phyloP scores from a whole-genome alignment of 1,140 invertebrate genomes.

The Drosophila bifasciata region DNA sequence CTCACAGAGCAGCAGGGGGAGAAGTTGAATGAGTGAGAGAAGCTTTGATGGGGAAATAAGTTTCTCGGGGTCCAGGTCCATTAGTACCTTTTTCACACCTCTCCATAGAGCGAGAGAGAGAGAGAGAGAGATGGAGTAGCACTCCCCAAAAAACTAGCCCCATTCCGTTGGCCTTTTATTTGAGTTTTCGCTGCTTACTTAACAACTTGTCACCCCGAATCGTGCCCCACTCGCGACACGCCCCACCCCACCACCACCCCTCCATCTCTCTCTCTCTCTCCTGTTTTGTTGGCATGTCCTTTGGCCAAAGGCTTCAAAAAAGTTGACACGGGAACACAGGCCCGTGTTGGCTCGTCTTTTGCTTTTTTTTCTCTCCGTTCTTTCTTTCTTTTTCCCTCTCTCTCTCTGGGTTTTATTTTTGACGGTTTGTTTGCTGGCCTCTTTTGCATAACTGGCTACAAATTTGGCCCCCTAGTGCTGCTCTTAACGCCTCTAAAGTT shows the following conservation, averaged over 20 bases:
- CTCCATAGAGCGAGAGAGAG: not conserved
- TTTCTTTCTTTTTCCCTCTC: not conserved
- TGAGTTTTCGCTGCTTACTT: slow-evolving; percentile 80
- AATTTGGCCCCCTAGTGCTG: slow-evolving; percentile 40
- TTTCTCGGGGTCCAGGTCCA: no score
- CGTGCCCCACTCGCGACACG: not conserved
- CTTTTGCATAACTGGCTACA: slow-evolving; percentile 77
- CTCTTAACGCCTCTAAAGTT: slow-evolving; percentile 25
- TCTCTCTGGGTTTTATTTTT: slow-evolving; percentile 4
- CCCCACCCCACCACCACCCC: no score
- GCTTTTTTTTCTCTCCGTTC: slow-evolving; percentile 6
- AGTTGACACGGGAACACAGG: slow-evolving; percentile 59
- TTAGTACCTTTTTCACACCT: slow-evolving; percentile 64
- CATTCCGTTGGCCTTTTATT: slow-evolving; percentile 55
- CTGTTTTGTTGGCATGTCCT: slow-evolving; percentile 57
- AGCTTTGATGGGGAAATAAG: slow-evolving; percentile 25
- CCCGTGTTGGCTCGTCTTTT: slow-evolving; percentile 6
- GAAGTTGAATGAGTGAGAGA: slow-evolving; percentile 36
- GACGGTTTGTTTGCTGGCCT: slow-evolving; percentile 53
- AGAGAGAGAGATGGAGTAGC: no score
- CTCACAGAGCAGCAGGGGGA: no score
- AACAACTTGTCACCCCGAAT: slow-evolving; percentile 74
- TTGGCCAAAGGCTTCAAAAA: slow-evolving; percentile 64
- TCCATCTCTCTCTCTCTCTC: not conserved
- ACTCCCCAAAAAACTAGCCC: not conserved